phyloP scores from a whole-genome alignment of 2,797 vertebrate species.

The Synaphobranchus kaupii region DNA sequence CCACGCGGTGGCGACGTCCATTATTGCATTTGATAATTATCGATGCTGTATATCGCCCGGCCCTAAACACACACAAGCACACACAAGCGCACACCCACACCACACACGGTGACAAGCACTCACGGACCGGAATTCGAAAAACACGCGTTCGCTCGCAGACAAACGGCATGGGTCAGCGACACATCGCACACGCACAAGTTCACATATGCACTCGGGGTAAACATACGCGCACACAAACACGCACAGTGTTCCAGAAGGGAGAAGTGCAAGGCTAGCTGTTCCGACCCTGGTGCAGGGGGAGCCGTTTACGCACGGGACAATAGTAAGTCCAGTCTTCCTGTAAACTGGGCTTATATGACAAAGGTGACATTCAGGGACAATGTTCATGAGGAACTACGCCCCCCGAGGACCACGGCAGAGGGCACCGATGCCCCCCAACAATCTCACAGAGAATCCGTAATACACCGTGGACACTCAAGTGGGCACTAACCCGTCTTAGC shows the following conservation, averaged over 20 bases:
- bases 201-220: not conserved
- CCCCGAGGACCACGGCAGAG: not conserved
- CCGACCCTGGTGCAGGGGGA: not conserved
- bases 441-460: not conserved
- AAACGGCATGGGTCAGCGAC: not conserved
- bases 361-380: slow-evolving; percentile 22
- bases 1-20: no score
- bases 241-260: not conserved
- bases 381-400: not conserved
- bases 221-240: not conserved
- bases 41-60: no score
- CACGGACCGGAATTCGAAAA: not conserved
- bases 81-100: not conserved
- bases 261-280: not conserved
- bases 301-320: not conserved
- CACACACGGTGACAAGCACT: not conserved
- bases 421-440: not conserved
- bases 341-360: not conserved
- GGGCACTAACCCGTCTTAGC: not conserved
- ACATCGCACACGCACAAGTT: not conserved
- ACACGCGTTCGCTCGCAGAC: not conserved
- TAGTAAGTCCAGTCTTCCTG: not conserved
- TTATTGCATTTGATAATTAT: no score
- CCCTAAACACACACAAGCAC: not conserved
- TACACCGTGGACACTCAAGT: not conserved